Conservation (phyloP, 2,888 invertebrate species). For the Synergus gifuensis region DNA sequence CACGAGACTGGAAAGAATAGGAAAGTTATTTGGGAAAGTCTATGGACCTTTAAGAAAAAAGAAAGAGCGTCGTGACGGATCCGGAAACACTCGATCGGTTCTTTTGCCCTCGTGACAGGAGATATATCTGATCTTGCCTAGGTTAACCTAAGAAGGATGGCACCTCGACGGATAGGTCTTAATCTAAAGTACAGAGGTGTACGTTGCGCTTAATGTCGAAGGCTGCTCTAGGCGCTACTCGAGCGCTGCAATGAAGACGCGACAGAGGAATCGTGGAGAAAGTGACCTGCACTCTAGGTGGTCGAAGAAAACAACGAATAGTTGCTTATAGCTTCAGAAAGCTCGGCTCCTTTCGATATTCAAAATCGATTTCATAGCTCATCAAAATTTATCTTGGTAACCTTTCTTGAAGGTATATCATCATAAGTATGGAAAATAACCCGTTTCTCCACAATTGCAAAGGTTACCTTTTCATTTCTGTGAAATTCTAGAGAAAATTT, state of each 20-base stretch:
- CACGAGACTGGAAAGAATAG: neutral
- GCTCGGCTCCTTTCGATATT: conserved; percentile 50
- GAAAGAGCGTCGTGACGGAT: conserved; percentile 29
- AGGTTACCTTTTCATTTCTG: neutral
- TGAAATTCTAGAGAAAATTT: neutral
- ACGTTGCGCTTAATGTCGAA: conserved; percentile 54
- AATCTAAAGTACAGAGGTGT: conserved; percentile 55
- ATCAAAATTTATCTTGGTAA: conserved; percentile 44
- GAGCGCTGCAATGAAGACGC: conserved; percentile 60
- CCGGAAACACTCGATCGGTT: conserved; percentile 47
- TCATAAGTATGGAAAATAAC: neutral
- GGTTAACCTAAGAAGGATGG: conserved; percentile 51
- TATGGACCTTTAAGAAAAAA: conserved; percentile 8
- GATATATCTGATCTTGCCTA: conserved; percentile 52
- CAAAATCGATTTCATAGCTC: conserved; percentile 51
- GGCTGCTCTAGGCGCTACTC: conserved; percentile 17
- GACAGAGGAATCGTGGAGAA: conserved; percentile 66
- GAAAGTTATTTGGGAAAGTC: conserved; percentile 32
- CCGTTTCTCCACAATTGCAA: neutral
- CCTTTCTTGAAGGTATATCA: neutral
- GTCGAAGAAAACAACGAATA: conserved; percentile 21
- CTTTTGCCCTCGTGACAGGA: conserved; percentile 51
- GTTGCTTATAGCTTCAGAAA: conserved; percentile 45
- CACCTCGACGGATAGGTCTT: conserved; percentile 57
- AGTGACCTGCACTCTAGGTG: conserved; percentile 56